These are phyloP conservation scores for Paedocypris micromegethes DNA, from an alignment of 2,797 vertebrate species.

Conservation along the genomic window DNA sequence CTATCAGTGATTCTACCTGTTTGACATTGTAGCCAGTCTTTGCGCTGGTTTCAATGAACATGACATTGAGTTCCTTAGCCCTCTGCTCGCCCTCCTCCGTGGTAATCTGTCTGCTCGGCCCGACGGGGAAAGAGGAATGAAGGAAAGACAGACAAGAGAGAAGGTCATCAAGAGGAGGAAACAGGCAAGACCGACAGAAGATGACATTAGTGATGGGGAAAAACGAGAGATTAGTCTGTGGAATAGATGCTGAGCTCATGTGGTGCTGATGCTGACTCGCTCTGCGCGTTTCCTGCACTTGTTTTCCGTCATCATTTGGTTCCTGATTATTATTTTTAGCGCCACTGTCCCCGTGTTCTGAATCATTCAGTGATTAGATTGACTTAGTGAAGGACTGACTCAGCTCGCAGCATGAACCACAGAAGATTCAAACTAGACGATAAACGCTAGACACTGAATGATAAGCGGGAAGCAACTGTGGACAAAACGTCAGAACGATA, in stretches of 20 bases:
- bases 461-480: too few species aligned
- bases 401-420: too few species aligned
- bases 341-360: too few species aligned
- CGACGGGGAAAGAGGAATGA: conserved; percentile 52
- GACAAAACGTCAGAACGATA: too few species aligned
- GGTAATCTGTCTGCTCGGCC: conserved; percentile 88
- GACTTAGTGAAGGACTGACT: too few species aligned
- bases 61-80: conserved; percentile 96
- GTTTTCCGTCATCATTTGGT: too few species aligned
- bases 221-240: conserved; percentile 64
- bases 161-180: conserved; percentile 25
- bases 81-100: conserved; percentile 93
- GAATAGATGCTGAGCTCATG: conserved; percentile 34
- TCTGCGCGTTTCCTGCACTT: too few species aligned
- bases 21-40: conserved; percentile 97
- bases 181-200: conserved; percentile 45
- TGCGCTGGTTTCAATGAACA: conserved; percentile 97
- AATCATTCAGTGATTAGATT: too few species aligned
- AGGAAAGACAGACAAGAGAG: conserved; percentile 47
- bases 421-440: too few species aligned
- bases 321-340: too few species aligned
- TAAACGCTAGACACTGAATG: too few species aligned
- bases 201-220: conserved; percentile 50
- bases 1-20: conserved; percentile 76
- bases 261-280: too few species aligned